Conservation (phyloP, 2,113 vertebrate species). For the Thunnus thynnus region DNA sequence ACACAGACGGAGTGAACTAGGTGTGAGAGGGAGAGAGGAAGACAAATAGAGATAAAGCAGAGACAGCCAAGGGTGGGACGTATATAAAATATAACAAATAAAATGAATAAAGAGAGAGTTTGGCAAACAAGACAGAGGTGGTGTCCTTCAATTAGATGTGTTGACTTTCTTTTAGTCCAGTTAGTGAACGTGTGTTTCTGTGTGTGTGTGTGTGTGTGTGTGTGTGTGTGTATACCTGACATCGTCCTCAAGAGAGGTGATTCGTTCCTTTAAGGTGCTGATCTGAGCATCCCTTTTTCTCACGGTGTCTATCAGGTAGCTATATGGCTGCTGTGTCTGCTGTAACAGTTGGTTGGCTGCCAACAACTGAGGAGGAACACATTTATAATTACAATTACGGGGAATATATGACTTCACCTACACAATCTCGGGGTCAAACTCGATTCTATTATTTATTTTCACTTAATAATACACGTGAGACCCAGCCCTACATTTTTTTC, state of each 20-base stretch:
- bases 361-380: constrained; percentile 85
- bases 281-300: constrained; percentile 93
- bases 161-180: background rate
- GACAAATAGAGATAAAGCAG: constrained; percentile 1
- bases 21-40: constrained; percentile 9
- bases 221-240: constrained; percentile 85
- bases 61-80: constrained; percentile 18
- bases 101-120: background rate
- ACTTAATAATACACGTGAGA: background rate
- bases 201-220: background rate
- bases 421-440: background rate
- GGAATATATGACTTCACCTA: background rate
- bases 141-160: background rate
- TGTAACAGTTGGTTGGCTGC: constrained; percentile 90
- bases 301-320: constrained; percentile 93
- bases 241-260: constrained; percentile 89
- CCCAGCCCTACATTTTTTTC: background rate
- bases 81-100: background rate
- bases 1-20: background rate
- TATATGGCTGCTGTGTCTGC: constrained; percentile 94
- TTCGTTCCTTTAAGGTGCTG: constrained; percentile 83
- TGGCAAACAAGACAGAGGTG: background rate
- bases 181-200: background rate
- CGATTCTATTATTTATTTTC: background rate
- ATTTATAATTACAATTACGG: background rate